Evolutionary conservation across 2,797 vertebrate genomes (phyloP).

Genomic region (Acanthiza pusilla): DNA sequence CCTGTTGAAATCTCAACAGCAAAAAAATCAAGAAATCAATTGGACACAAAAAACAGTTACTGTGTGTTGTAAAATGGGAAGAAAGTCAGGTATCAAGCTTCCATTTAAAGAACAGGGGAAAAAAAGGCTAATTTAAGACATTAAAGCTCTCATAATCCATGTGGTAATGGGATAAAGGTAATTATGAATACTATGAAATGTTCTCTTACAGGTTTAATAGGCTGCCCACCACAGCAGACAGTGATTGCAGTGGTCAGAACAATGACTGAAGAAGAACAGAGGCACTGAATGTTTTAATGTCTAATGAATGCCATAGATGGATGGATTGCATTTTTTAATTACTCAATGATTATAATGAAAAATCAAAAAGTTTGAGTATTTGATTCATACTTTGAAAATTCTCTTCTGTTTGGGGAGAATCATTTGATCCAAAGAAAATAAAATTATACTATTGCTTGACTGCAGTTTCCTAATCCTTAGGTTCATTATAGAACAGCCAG

Average conservation of each 20-base stretch:
- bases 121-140: fast-evolving
- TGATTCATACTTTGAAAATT: neutral
- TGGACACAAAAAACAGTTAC: neutral
- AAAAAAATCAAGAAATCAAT: neutral
- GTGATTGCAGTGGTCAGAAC: neutral
- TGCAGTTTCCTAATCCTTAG: neutral
- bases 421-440: neutral
- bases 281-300: neutral
- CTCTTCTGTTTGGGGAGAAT: neutral
- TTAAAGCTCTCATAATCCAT: neutral
- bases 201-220: neutral
- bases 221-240: neutral
- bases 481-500: neutral
- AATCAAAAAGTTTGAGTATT: neutral
- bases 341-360: neutral
- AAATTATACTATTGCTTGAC: neutral
- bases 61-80: neutral
- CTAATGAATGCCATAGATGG: neutral
- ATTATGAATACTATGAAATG: neutral
- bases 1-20: neutral
- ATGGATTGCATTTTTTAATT: neutral
- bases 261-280: neutral
- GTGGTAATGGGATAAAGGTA: neutral
- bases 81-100: neutral
- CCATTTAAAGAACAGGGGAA: neutral